Conservation (phyloP, 1,140 invertebrate genomes). For the Mactra quadrangularis region DNA sequence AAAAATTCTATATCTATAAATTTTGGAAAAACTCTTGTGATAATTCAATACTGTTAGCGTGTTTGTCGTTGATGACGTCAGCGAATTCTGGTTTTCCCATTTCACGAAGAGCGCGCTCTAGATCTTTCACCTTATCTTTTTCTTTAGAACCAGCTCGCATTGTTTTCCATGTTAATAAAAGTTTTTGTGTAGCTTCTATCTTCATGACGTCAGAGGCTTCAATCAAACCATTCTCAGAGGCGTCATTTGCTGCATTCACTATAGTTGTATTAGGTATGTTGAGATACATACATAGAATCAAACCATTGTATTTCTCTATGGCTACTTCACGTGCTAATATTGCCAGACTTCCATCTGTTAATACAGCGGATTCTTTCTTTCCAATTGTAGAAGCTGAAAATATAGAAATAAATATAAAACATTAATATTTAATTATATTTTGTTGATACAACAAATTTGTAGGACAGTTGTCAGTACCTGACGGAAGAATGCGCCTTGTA, state of each 20-base stretch:
- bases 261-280: constrained; percentile 60
- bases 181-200: constrained; percentile 48
- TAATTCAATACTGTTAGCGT: constrained; percentile 52
- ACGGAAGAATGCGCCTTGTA: too few relatives aligned
- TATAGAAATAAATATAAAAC: too few relatives aligned
- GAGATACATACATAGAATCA: constrained; percentile 57
- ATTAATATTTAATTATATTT: too few relatives aligned
- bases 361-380: constrained; percentile 45
- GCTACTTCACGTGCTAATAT: constrained; percentile 50
- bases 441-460: too few relatives aligned
- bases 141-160: constrained; percentile 46
- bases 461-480: too few relatives aligned
- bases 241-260: constrained; percentile 46
- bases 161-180: constrained; percentile 50
- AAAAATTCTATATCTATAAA: constrained; percentile 3
- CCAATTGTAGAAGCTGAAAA: constrained; percentile 48
- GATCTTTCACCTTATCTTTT: constrained; percentile 62
- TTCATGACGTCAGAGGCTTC: constrained; percentile 13
- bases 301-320: constrained; percentile 39
- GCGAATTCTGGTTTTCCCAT: constrained; percentile 60
- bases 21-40: constrained; percentile 39
- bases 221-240: constrained; percentile 15
- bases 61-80: constrained; percentile 56
- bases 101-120: constrained; percentile 57
- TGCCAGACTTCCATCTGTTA: constrained; percentile 51